These are phyloP conservation scores for Battus philenor DNA, from an alignment of 1,140 invertebrate genomes.

Conservation along the genomic window DNA sequence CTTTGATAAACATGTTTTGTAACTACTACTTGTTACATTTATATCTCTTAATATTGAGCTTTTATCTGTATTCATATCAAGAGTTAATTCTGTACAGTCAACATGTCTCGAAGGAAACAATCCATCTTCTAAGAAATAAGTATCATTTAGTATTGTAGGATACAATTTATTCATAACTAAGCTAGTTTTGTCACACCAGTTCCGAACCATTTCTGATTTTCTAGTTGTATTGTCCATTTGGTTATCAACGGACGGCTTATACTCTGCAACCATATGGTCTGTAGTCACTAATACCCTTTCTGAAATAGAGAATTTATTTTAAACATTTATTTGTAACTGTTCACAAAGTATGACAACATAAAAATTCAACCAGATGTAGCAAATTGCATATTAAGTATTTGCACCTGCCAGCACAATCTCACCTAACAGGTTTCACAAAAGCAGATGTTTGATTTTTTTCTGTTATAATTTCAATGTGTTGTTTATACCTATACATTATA, in stretches of 20 bases:
- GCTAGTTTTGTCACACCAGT: slow-evolving; percentile 64
- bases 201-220: slow-evolving; percentile 61
- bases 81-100: slow-evolving; percentile 27
- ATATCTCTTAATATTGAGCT: slow-evolving; percentile 17
- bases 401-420: slow-evolving; percentile 6
- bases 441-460: slow-evolving; percentile 4
- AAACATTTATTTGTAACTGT: too few species aligned
- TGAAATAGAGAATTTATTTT: slow-evolving; percentile 42
- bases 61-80: slow-evolving; percentile 29
- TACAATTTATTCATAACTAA: slow-evolving; percentile 62
- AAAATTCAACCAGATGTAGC: background rate
- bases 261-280: slow-evolving; percentile 78
- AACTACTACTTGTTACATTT: slow-evolving; percentile 36
- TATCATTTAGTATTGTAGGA: slow-evolving; percentile 56
- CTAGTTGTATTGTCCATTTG: slow-evolving; percentile 28
- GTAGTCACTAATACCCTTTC: slow-evolving; percentile 80
- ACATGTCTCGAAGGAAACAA: slow-evolving; percentile 31
- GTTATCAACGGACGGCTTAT: slow-evolving; percentile 52
- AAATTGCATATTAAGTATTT: slow-evolving; percentile 2
- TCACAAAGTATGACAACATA: too few species aligned
- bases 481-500: too few species aligned
- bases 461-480: background rate
- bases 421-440: slow-evolving; percentile 2
- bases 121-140: slow-evolving; percentile 45
- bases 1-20: slow-evolving; percentile 49